Evolutionary conservation across 2,113 vertebrate species (phyloP).

Genomic region (Nesoenas mayeri): DNA sequence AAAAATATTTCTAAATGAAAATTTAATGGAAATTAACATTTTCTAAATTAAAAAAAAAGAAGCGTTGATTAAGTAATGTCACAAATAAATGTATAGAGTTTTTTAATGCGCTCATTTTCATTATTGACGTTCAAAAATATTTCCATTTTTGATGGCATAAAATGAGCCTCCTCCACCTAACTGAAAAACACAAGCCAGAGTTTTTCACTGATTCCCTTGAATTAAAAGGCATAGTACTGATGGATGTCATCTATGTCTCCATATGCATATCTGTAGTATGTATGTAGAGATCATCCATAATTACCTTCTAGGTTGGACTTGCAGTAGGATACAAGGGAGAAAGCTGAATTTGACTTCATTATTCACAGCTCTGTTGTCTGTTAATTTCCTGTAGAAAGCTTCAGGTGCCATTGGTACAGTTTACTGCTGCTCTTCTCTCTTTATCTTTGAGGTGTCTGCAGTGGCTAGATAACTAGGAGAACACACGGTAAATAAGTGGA

Average conservation of each 20-base stretch:
- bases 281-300: neutral
- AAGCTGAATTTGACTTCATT: neutral
- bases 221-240: neutral
- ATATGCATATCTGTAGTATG: neutral
- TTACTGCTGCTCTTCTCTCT: neutral
- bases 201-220: neutral
- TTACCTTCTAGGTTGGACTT: neutral
- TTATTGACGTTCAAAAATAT: neutral
- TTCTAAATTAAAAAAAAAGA: neutral
- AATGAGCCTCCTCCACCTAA: neutral
- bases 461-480: neutral
- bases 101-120: neutral
- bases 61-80: neutral
- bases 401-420: neutral
- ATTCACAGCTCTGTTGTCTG: neutral
- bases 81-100: neutral
- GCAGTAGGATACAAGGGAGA: neutral
- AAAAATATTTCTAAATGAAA: neutral
- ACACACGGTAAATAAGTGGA: neutral
- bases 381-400: neutral
- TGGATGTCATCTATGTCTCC: neutral
- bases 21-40: neutral
- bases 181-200: neutral
- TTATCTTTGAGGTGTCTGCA: neutral
- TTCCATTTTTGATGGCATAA: neutral